These are phyloP conservation scores for Virgularia gustaviana DNA, from an alignment of 92 coral and sea anemone species.

Conservation along the genomic window DNA sequence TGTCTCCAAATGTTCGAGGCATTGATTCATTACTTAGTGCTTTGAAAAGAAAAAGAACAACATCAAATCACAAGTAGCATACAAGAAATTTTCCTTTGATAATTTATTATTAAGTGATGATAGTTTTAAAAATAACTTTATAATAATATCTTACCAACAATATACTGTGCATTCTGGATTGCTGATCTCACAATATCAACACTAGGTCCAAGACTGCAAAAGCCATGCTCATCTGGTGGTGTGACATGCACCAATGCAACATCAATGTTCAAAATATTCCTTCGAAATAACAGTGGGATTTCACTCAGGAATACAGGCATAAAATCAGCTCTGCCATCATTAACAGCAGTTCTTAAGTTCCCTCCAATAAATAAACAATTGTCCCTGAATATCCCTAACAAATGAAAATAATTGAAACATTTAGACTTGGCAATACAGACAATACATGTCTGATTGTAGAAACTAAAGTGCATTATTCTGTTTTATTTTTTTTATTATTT, in stretches of 20 bases:
- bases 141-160: slow-evolving; percentile 75
- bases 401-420: not conserved
- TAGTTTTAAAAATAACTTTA: not conserved
- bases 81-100: too few relatives aligned
- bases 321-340: slow-evolving; percentile 91
- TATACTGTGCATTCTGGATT: slow-evolving; percentile 88
- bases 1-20: slow-evolving; percentile 94
- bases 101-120: too few relatives aligned
- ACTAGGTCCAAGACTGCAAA: slow-evolving; percentile 93
- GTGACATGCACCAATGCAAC: slow-evolving; percentile 94
- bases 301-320: slow-evolving; percentile 92
- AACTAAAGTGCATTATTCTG: too few relatives aligned
- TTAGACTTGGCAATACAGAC: not conserved
- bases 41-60: not conserved
- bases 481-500: too few relatives aligned
- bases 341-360: slow-evolving; percentile 79
- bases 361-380: slow-evolving; percentile 86
- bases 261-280: slow-evolving; percentile 79
- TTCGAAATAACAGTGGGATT: slow-evolving; percentile 81
- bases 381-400: slow-evolving; percentile 74
- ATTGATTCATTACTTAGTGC: slow-evolving; percentile 86
- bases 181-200: slow-evolving; percentile 93
- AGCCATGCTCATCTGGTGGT: slow-evolving; percentile 98
- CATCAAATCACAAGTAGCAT: too few relatives aligned
- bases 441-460: not conserved